Evolutionary conservation across 1,140 invertebrate genomes (phyloP).

Genomic region (Euwallacea similis): DNA sequence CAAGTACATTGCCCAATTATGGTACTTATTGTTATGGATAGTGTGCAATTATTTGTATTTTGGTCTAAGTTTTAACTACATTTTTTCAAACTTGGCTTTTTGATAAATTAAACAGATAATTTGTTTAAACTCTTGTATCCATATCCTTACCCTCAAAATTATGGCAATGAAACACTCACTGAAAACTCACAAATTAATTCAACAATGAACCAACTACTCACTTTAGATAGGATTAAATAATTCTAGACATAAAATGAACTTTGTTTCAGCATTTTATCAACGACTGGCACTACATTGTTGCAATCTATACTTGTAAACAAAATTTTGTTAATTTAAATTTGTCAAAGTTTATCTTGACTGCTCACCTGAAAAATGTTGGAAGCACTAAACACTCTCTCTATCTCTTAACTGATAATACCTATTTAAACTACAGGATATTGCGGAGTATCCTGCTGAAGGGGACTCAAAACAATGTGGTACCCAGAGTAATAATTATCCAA

Average conservation of each 20-base stretch:
- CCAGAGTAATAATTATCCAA: constrained; percentile 17
- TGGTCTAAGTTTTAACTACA: neutral
- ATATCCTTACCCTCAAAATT: neutral
- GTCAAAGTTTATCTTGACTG: neutral
- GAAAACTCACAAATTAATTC: neutral
- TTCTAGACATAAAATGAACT: constrained; percentile 17
- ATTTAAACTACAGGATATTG: constrained; percentile 1
- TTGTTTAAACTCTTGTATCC: neutral
- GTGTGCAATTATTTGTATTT: neutral
- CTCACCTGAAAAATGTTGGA: constrained; percentile 27
- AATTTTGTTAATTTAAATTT: constrained; percentile 2
- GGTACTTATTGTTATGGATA: too few relatives aligned
- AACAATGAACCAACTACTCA: neutral
- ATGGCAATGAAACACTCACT: neutral
- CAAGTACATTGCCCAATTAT: too few relatives aligned
- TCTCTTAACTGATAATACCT: constrained; percentile 6
- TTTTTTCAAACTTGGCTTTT: neutral
- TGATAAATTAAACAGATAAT: neutral
- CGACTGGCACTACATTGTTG: constrained; percentile 11
- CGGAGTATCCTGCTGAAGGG: neutral
- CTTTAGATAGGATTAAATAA: neutral
- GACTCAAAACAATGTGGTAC: constrained; percentile 5
- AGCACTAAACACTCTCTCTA: constrained; percentile 1
- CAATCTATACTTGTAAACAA: constrained; percentile 19
- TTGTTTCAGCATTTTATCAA: constrained; percentile 25